A percentile compares a stretch with the other conserved stretches of the same genome.
phyloP scores from a whole-genome alignment of 2,888 invertebrate genomes.

The Polymixis lichenea region DNA sequence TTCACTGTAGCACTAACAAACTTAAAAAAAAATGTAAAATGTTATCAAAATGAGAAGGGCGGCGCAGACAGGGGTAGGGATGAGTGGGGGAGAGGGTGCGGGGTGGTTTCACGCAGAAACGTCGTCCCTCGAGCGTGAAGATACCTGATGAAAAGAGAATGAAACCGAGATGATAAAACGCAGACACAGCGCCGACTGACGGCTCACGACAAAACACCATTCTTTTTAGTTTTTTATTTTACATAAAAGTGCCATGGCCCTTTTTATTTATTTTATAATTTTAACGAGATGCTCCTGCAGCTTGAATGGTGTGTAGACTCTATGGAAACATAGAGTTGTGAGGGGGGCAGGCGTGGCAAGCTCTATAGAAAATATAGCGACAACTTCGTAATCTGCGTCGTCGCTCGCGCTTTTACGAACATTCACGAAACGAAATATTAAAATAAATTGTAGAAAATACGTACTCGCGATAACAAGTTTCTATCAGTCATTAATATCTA shows the following conservation, averaged over 20 bases:
- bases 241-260: conserved; percentile 30
- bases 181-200: conserved; percentile 52
- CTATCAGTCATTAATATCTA: background rate
- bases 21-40: conserved; percentile 75
- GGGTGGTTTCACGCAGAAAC: conserved; percentile 67
- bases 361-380: conserved; percentile 24
- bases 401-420: conserved; percentile 6
- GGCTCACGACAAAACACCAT: conserved; percentile 22
- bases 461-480: background rate
- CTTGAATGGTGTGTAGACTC: conserved; percentile 35
- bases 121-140: conserved; percentile 80
- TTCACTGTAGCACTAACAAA: conserved; percentile 66
- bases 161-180: conserved; percentile 76
- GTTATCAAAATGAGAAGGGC: conserved; percentile 74
- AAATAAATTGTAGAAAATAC: background rate
- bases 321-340: background rate
- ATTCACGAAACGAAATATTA: conserved; percentile 8
- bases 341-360: background rate
- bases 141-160: conserved; percentile 87
- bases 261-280: conserved; percentile 68
- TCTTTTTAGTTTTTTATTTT: conserved; percentile 49
- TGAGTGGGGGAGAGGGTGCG: conserved; percentile 16
- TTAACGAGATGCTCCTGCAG: conserved; percentile 60
- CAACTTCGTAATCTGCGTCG: conserved; percentile 23
- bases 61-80: conserved; percentile 48